Base-by-base conservation (phyloP, 2,113 vertebrate species). In the Actenoides lindsayi region DNA sequence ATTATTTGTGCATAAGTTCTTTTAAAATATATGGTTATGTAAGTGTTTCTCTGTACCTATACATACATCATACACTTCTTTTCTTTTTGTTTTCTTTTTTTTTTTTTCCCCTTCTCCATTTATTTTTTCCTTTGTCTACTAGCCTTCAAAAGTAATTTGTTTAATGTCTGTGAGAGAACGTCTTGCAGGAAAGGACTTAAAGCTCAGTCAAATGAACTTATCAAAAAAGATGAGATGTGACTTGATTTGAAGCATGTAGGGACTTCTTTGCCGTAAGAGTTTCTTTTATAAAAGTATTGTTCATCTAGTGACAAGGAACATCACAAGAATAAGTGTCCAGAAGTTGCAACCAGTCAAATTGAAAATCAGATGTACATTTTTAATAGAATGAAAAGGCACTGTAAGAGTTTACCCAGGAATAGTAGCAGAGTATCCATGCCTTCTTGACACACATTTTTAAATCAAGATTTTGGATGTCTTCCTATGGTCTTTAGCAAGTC, bases 121-220 rank as follows among this genome's bases (percentile, higher is more conserved):
- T 21, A 3, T 37, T 51, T 56, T 48, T 37, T 12, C 1, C 23
- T 8, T 25, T 44, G 11, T 41, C 60, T 90, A 48, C 70, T 44
- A 80, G 28, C 53, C 53, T 92, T 97, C 94, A 92, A 51, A 94
- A 83, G 21, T 78, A 39, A 70, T 94, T 96, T 93, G 17, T 31
- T 94, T 90, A 77, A 44, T 63, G 25, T 86, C 54, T 94, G 28
- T 67, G 46, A 82, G 53, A 76, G 44, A 89, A 63, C 37, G 57
- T 90, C 68, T 92, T 97, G 54, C 17, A 74, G 46, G 57, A 86
- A 74, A 83, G 33, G 68, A 59, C 80, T 39, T 67, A 81, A 85
- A 93, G 46, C 64, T 92, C 83, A 57, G 75, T 62, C 44, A 78
- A 80, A 92, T 63, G 31, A 92, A 74, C 20, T 89, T 92, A 81